A percentile compares a stretch with the other conserved stretches of the same genome.
Evolutionary conservation across 64 coral and sea anemone species (phyloP).

Genomic region (Exaiptasia diaphana): DNA sequence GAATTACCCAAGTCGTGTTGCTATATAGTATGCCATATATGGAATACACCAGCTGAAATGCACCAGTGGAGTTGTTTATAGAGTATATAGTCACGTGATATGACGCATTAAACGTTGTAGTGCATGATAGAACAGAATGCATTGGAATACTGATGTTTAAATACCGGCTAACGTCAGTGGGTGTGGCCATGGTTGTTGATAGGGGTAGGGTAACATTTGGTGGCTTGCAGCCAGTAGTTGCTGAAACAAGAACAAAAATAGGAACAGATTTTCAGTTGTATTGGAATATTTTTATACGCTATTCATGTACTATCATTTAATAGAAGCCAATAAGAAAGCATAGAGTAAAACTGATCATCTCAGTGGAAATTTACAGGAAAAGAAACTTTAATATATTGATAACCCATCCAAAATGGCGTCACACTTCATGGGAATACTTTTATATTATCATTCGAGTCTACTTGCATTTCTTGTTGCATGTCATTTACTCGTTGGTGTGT

Average conservation of each 20-base stretch:
- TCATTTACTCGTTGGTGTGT: no score
- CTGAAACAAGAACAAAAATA: constrained; percentile 26
- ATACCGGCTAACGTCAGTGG: not conserved
- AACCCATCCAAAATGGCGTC: no score
- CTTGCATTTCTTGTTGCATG: no score
- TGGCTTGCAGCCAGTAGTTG: constrained; percentile 47
- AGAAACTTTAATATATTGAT: no score
- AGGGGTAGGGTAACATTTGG: constrained; percentile 57
- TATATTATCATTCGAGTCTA: no score
- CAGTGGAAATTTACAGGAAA: no score
- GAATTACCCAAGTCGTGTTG: constrained; percentile 35
- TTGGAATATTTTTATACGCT: no score
- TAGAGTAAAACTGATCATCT: no score
- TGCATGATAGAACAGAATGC: not conserved
- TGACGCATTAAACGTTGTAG: not conserved
- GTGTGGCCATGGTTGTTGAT: not conserved
- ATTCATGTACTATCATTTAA: no score
- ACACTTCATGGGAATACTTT: no score
- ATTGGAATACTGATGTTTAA: not conserved
- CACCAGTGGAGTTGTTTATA: not conserved
- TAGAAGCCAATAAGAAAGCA: no score
- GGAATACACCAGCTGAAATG: not conserved
- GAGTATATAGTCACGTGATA: not conserved
- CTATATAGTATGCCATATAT: not conserved
- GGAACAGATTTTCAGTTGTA: no score